Evolutionary conservation across 2,113 vertebrate species (phyloP).

Genomic region (Illadopsis cleaveri): DNA sequence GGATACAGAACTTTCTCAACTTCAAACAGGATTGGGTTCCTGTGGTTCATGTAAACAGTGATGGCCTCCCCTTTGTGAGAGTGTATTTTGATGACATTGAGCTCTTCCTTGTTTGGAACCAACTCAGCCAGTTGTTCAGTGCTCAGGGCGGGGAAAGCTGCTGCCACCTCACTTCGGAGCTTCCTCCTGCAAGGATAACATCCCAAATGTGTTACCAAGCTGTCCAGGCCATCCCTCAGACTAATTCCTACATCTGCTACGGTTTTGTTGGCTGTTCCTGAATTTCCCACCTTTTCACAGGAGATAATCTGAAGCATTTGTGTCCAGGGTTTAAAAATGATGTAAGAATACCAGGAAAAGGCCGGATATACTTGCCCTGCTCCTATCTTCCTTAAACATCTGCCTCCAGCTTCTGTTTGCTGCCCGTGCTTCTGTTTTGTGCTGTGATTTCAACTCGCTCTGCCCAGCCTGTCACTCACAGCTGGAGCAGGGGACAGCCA

Average conservation of each 20-base stretch:
- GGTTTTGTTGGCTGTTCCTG: background rate
- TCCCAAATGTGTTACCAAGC: background rate
- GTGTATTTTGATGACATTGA: constrained; percentile 88
- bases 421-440: background rate
- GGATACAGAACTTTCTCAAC: constrained; percentile 87
- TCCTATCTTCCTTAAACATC: background rate
- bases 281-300: background rate
- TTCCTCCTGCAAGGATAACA: constrained; percentile 75
- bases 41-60: constrained; percentile 84
- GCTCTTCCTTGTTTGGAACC: constrained; percentile 90
- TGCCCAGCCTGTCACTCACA: background rate
- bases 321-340: fast-evolving
- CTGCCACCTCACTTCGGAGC: constrained; percentile 82
- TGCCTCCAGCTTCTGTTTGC: background rate
- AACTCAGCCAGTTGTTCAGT: constrained; percentile 81
- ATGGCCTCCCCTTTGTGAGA: constrained; percentile 87
- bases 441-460: background rate
- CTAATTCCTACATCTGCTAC: background rate
- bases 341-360: background rate
- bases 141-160: constrained; percentile 82
- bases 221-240: background rate
- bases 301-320: background rate
- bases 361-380: fast-evolving
- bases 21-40: constrained; percentile 92
- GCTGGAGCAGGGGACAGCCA: background rate